Base-by-base conservation (phyloP, 2,797 vertebrate genomes). In the Mormyrus hasselquistii region DNA sequence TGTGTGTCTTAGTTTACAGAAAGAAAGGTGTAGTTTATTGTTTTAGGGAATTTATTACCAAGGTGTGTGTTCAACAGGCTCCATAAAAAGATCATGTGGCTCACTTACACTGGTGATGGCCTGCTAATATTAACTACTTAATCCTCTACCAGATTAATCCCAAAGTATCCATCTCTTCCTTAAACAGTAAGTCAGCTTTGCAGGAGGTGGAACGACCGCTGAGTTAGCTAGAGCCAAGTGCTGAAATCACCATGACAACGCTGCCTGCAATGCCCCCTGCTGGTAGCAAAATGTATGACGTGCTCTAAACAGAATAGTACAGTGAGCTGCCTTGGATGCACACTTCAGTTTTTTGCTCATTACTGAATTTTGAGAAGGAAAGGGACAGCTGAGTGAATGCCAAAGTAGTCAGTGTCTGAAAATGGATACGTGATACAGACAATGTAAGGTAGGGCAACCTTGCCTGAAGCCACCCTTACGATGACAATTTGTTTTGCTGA, bases 11-110 rank as follows among this genome's bases (percentile, higher is more conserved):
- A 87, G 34, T 59, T 44, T 59, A 87, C 29, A 55, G 65, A 92
- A 89, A 87, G 88, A 91, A 34, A 34, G 85, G 25, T 92, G 94
- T 94, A 88, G 93, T 93, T 95, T 95, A 92, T 93, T 93, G 91
- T 93, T 92, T 88, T 86, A 90, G 89, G 89, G 2, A 16, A 88
- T 89, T 91, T 90, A 92, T 87, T 59, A 57, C 89, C 87, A 83
- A 92, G 89, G 6, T 95, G 94, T 88, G 92, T 89, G 91, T 19
- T 91, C 90, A 90, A 79, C 87, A 92, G 89, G 25, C 93, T 92
- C 90, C 88, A 92, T 93, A 87, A 65, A 88, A 88, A 6, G 12
- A 57, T 89, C 44, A 86, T 88, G 76, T 38, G 89, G 50, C 62
- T 65, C 53, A 69, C 90, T 90, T 52, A 12, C 82, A 84, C 86